Evolutionary conservation across 1,140 invertebrate species (phyloP), one percentile per base, ranked within the genome.

Genomic region (Saccostrea glomerata): DNA sequence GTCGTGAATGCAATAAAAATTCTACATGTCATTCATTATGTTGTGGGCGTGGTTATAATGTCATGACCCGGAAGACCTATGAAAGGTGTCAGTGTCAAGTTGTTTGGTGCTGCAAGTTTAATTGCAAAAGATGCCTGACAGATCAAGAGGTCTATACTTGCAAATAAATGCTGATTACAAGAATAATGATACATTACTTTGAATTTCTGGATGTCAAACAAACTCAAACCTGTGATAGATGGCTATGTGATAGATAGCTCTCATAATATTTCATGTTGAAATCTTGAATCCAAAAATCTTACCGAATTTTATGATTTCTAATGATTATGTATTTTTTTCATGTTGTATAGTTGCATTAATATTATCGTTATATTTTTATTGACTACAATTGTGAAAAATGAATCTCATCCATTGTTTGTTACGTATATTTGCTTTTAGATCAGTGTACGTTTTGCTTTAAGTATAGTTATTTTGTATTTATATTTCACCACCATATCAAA

Each of bases 1-100:
- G 92, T 55, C 91, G 95, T 55, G 88, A 89, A 23, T 96, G 96
- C 92, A 95, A 95, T 82, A 93, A 93, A 85, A 92, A 92, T 23
- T 92, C 93, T 20, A 95, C 95, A 87, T 96, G 96, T 92, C 93
- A 95, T 84, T 93, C 95, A n/a, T 94, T 96, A 89, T 96, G 96
- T 89, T 96, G 96, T 91, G 95, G 95, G 66, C 90, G 94, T 36
- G 94, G 94, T 25, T 94, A 94, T 87, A 94, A 94, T 73, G 92
- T 93, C 0, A 92, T 93, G 73, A 91, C 90, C 15, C 87, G 88
- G 58, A 89, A 63, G 30, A 90, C 93, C 7, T 88, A 90, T 63
- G 85, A 88, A 40, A 88, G 90, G 1, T 95, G 94, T 84, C 88
- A 92, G 84, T 95, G 94, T 89, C 90, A 93, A 85, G 93, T 94